Evolutionary conservation across 2,113 vertebrate species (phyloP), one percentile per base, ranked within the genome.

Genomic region (Prietella phreatophila): DNA sequence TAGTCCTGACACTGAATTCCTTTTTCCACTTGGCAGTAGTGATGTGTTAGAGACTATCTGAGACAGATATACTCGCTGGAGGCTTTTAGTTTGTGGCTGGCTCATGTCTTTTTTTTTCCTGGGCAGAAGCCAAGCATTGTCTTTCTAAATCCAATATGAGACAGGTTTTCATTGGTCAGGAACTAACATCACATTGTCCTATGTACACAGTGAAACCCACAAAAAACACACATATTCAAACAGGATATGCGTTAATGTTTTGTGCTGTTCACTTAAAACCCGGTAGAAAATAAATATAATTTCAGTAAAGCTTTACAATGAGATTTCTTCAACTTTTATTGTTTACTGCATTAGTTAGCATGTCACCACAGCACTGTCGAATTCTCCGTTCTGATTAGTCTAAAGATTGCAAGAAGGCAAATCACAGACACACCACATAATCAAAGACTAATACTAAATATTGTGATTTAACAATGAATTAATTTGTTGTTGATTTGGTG

Each of bases 121-220:
- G 50, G 83, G 5, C 56, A 71, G n/a, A 85, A 58, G 56, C 84
- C 86, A 91, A 30, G 73, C 82, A 85, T 83, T 91, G 55, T 81
- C 85, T 85, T 86, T 86, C 73, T 39, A 84, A 88, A 65, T 71
- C 79, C 85, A 88, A 81, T 88, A 89, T 56, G 36, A 60, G 76
- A 73, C 78, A 61, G 20, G 63, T 39, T 89, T 87, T 85, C 67
- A 81, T 22, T 89, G 61, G 82, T 78, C 80, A 71, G 85, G 85
- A 85, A 79, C 30, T 91, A 84, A 87, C 83, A 85, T 61, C 71
- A 86, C 84, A 76, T 89, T 87, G 79, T 83, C 67, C 58, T 90
- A 56, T 87, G 85, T 83, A 84, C 83, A 85, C 76, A 87, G 6
- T 85, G 53, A 82, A 90, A 82, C 47, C 87, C 83, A 87, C 69